phyloP scores from a whole-genome alignment of 2,113 vertebrate genomes.

The Oenanthe melanoleuca region DNA sequence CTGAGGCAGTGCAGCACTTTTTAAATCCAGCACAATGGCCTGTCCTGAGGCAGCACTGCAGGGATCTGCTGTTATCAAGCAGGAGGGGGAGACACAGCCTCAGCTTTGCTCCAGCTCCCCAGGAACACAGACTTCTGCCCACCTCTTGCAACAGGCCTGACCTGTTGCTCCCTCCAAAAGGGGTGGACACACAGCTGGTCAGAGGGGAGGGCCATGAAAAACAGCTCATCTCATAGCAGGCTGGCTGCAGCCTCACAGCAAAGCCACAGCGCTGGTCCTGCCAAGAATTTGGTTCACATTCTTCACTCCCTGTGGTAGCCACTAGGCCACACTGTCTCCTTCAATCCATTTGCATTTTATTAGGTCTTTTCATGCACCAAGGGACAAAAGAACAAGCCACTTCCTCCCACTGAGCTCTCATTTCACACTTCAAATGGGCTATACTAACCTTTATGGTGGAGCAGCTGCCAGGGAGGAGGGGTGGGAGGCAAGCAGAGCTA shows the following conservation, averaged over 20 bases:
- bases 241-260: not conserved
- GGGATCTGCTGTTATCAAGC: constrained; percentile 15
- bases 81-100: constrained; percentile 62
- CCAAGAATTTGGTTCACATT: constrained; percentile 17
- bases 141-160: not conserved
- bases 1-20: not conserved
- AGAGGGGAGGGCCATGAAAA: not conserved
- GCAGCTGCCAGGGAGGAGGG: constrained; percentile 36
- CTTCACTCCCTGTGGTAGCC: constrained; percentile 32
- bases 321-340: constrained; percentile 45
- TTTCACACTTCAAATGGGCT: constrained; percentile 64
- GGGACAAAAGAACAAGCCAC: constrained; percentile 60
- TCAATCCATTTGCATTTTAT: constrained; percentile 63
- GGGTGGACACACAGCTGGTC: not conserved
- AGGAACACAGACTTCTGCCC: not conserved
- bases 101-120: not conserved
- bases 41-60: not conserved
- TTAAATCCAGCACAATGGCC: not conserved
- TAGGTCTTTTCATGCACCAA: constrained; percentile 52
- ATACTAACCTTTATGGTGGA: constrained; percentile 42
- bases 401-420: constrained; percentile 58
- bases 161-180: not conserved
- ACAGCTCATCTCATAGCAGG: not conserved
- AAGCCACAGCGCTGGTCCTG: not conserved
- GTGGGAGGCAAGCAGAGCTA: not conserved